Conservation (phyloP, 2,113 vertebrate genomes). For the Tachycineta bicolor region DNA sequence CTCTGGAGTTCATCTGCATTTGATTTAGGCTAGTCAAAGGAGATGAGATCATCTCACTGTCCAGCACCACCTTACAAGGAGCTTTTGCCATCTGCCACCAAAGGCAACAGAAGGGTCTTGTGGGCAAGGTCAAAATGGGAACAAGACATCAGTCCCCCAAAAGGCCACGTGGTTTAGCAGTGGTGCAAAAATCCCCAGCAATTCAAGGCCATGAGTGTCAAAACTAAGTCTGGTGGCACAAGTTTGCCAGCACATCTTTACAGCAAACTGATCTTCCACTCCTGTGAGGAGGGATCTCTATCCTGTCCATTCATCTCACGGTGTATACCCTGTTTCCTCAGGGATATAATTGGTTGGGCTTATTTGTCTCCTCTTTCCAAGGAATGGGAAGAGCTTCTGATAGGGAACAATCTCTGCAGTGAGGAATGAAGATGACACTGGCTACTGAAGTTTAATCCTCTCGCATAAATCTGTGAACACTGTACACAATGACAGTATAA, state of each 20-base stretch:
- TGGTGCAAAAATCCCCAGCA: neutral
- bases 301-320: neutral
- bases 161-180: neutral
- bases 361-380: neutral
- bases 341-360: neutral
- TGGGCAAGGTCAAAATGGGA: fast-evolving
- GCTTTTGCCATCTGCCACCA: neutral
- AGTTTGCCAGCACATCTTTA: neutral
- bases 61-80: neutral
- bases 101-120: neutral
- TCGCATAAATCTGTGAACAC: neutral
- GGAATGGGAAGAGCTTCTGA: neutral
- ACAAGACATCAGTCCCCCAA: neutral
- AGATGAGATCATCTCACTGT: neutral
- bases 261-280: neutral
- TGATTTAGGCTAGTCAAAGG: neutral
- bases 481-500: neutral
- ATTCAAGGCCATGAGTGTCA: neutral
- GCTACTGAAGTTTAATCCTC: neutral
- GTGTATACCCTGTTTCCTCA: fast-evolving
- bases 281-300: neutral
- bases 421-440: neutral
- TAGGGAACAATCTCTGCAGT: neutral
- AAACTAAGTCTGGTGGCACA: neutral
- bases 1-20: neutral